These are phyloP conservation scores for Oophaga sylvatica DNA, from an alignment of 2,797 vertebrate genomes.

Conservation along the genomic window DNA sequence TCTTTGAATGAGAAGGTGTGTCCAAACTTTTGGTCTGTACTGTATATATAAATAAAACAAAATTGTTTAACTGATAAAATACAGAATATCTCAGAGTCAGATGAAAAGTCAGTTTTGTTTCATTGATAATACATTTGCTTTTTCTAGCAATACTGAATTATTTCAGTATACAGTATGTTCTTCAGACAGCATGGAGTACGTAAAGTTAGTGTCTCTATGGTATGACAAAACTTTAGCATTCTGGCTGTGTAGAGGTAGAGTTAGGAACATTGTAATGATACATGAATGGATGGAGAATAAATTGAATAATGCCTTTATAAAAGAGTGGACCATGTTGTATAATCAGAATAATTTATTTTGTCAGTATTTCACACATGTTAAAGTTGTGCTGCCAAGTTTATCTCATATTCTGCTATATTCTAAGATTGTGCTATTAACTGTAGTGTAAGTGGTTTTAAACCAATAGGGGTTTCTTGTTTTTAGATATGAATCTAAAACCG, in stretches of 20 bases:
- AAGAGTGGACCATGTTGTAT: not conserved
- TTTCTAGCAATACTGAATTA: not conserved
- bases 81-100: no score
- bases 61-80: no score
- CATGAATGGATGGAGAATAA: not conserved
- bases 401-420: not conserved
- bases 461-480: not conserved
- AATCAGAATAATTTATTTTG: not conserved
- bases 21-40: no score
- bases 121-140: not conserved
- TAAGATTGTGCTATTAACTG: not conserved
- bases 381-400: not conserved
- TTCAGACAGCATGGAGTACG: not conserved
- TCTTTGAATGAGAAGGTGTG: no score
- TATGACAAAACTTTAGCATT: not conserved
- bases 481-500: not conserved
- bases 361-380: slow-evolving; percentile 3
- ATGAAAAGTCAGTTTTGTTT: no score
- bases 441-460: slow-evolving; percentile 6
- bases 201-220: not conserved
- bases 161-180: not conserved
- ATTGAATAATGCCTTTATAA: slow-evolving; percentile 2
- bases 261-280: not conserved
- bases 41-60: no score
- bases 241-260: not conserved